These are phyloP conservation scores for Drosophila anomelani DNA, from an alignment of 2,888 invertebrate genomes.

Conservation along the genomic window DNA sequence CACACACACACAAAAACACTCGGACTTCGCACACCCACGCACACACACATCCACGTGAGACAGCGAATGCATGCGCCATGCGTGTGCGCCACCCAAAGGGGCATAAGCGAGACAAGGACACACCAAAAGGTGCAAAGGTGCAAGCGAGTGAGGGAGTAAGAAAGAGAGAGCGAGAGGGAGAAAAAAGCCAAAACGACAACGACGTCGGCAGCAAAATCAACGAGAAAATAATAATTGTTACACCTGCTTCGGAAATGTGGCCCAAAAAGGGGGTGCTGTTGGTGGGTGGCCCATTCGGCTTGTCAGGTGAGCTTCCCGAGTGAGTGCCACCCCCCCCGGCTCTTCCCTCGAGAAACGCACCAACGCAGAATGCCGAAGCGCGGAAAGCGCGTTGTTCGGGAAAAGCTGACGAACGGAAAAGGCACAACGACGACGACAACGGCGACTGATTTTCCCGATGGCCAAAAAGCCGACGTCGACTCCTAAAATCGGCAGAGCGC, in stretches of 20 bases:
- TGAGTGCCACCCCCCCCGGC: conserved; percentile 44
- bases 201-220: conserved; percentile 73
- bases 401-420: conserved; percentile 35
- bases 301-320: conserved; percentile 67
- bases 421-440: conserved; percentile 17
- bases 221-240: conserved; percentile 83
- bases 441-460: conserved; percentile 14
- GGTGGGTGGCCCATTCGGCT: conserved; percentile 48
- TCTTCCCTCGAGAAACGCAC: conserved; percentile 9
- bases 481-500: conserved; percentile 74
- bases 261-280: conserved; percentile 37
- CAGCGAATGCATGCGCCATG: conserved; percentile 79
- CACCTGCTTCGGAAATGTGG: conserved; percentile 82
- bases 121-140: conserved; percentile 33
- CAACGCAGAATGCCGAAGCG: conserved; percentile 65
- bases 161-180: conserved; percentile 51
- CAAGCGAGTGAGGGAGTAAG: conserved; percentile 51
- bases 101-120: conserved; percentile 11
- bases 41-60: conserved; percentile 63
- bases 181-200: conserved; percentile 63
- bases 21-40: conserved; percentile 28
- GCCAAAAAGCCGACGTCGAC: conserved; percentile 38
- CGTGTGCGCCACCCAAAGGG: conserved; percentile 58
- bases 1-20: conserved; percentile 30
- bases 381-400: conserved; percentile 39